Conservation (phyloP, 2,113 vertebrate species). For the Sorex araneus region DNA sequence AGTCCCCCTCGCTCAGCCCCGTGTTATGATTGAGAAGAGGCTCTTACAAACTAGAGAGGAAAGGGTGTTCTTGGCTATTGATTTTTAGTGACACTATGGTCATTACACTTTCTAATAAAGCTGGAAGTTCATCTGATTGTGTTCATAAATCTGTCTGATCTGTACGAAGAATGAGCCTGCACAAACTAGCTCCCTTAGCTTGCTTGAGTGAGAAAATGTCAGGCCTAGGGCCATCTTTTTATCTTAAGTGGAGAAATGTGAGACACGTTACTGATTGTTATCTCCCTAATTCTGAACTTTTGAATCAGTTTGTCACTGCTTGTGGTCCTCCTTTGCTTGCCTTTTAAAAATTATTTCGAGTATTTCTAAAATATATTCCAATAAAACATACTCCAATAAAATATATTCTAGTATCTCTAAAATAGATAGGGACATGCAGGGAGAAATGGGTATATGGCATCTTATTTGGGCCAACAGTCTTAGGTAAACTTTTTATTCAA, state of each 20-base stretch:
- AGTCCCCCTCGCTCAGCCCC: no score
- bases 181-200: not conserved
- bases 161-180: not conserved
- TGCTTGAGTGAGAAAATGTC: not conserved
- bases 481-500: slow-evolving; percentile 25
- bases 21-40: not conserved
- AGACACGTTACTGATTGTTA: not conserved
- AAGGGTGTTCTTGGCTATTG: not conserved
- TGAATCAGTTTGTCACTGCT: not conserved
- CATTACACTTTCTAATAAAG: not conserved
- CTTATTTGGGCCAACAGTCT: not conserved
- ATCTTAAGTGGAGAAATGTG: not conserved
- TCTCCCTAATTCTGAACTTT: not conserved
- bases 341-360: not conserved
- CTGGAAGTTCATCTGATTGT: not conserved
- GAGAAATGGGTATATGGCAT: not conserved
- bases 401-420: no score
- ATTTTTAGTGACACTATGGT: not conserved
- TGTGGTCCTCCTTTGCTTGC: not conserved
- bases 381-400: no score
- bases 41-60: not conserved
- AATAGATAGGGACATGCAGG: not conserved
- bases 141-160: not conserved
- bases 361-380: not conserved
- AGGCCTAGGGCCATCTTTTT: not conserved